phyloP scores from a whole-genome alignment of 1,140 invertebrate species.

The Oscheius sp. region DNA sequence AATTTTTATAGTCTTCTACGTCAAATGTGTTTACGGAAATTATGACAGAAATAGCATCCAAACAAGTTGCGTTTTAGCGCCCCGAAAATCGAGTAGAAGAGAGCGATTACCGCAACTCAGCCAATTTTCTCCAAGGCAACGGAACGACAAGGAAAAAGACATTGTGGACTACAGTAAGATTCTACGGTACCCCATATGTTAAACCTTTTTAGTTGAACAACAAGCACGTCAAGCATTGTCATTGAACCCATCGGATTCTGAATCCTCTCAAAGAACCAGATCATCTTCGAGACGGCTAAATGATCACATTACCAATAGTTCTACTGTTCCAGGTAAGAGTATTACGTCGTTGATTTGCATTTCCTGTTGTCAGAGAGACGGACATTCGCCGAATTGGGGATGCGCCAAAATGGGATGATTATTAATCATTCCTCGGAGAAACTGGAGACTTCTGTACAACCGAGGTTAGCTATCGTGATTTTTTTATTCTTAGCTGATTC shows the following conservation, averaged over 20 bases:
- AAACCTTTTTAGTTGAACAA: not conserved
- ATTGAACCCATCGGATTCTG: not conserved
- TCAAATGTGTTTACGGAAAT: not conserved
- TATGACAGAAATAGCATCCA: not conserved
- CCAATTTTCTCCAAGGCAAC: not conserved
- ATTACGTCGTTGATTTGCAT: not conserved
- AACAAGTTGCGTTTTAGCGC: not conserved
- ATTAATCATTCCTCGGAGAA: conserved; percentile 7
- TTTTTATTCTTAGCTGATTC: not conserved
- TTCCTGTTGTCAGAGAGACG: not conserved
- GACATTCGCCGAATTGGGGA: conserved; percentile 26
- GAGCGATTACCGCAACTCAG: conserved; percentile 5
- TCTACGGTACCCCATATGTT: no score
- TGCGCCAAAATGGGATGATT: conserved; percentile 30
- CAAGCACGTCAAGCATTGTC: not conserved
- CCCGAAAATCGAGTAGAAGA: not conserved
- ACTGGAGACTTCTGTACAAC: not conserved
- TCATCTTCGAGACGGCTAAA: conserved; percentile 11
- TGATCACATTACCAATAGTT: conserved; percentile 1
- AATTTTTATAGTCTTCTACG: not conserved
- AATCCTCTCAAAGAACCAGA: not conserved
- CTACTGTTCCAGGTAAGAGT: not conserved
- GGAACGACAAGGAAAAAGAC: not conserved
- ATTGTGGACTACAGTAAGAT: not conserved
- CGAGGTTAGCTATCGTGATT: not conserved